Evolutionary conservation across 2,888 invertebrate species (phyloP).

Genomic region (Caradrina clavipalpis): DNA sequence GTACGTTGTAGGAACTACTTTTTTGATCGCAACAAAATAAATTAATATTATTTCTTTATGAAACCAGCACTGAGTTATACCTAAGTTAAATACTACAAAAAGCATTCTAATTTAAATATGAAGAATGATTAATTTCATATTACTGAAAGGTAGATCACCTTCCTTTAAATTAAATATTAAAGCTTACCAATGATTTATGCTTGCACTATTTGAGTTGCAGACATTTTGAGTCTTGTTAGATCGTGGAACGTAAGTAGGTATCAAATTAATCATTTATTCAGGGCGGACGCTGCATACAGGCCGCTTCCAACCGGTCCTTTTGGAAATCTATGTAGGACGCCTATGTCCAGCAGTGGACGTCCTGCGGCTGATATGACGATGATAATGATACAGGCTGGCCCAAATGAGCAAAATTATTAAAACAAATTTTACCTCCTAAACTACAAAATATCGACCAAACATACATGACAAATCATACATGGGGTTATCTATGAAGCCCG

Average conservation of each 20-base stretch:
- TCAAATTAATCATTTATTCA: conserved; percentile 22
- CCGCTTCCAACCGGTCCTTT: too few relatives aligned
- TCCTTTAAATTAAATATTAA: conserved; percentile 13
- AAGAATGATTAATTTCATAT: conserved; percentile 5
- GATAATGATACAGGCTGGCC: background rate
- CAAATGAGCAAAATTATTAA: too few relatives aligned
- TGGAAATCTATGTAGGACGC: too few relatives aligned
- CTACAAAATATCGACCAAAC: too few relatives aligned
- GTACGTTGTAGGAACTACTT: too few relatives aligned
- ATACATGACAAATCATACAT: too few relatives aligned
- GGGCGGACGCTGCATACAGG: too few relatives aligned
- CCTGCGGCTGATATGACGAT: too few relatives aligned
- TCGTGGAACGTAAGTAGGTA: background rate
- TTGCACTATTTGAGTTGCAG: conserved; percentile 2
- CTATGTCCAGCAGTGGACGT: too few relatives aligned
- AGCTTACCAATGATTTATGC: conserved; percentile 22
- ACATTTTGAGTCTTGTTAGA: conserved; percentile 1
- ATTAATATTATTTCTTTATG: background rate
- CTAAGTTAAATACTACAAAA: background rate
- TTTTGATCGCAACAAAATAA: background rate
- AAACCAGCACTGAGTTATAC: background rate
- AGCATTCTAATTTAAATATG: conserved; percentile 2
- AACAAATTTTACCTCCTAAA: too few relatives aligned
- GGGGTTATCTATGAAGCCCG: too few relatives aligned
- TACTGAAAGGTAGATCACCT: conserved; percentile 10